These are phyloP conservation scores for Engystomops pustulosus DNA, from an alignment of 2,113 vertebrate species.

Conservation along the genomic window DNA sequence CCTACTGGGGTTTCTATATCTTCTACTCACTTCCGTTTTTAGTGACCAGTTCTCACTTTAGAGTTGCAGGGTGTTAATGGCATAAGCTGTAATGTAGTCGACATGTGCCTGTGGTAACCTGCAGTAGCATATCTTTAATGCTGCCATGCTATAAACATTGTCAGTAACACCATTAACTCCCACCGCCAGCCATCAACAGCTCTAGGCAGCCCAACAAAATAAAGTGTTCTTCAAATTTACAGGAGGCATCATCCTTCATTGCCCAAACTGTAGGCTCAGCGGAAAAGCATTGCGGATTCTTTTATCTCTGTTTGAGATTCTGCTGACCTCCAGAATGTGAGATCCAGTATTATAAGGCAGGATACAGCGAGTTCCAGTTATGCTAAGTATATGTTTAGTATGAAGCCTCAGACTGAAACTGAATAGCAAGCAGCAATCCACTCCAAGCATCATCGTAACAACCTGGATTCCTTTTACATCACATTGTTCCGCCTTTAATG, in stretches of 20 bases:
- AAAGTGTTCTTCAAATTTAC: conserved; percentile 28
- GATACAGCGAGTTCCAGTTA: background rate
- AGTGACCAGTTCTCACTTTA: background rate
- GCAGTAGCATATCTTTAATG: conserved; percentile 8
- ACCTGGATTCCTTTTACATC: background rate
- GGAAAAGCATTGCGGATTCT: conserved; percentile 24
- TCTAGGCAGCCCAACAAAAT: background rate
- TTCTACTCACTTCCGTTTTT: background rate
- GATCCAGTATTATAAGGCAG: background rate
- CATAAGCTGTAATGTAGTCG: background rate
- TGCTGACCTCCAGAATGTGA: conserved; percentile 45
- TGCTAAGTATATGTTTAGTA: conserved; percentile 16
- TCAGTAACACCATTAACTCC: conserved; percentile 19
- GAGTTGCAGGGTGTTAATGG: background rate
- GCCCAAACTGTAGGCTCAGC: conserved; percentile 47
- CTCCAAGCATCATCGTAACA: background rate
- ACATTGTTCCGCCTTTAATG: background rate
- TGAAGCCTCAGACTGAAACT: background rate
- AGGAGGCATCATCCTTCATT: conserved; percentile 44
- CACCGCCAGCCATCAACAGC: conserved; percentile 22
- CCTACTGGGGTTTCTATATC: background rate
- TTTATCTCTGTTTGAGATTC: conserved; percentile 43
- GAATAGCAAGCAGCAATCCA: conserved; percentile 14
- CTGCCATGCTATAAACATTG: background rate
- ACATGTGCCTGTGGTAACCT: background rate